These are phyloP conservation scores for Anas capensis DNA, from an alignment of 2,797 vertebrate genomes.

Conservation along the genomic window DNA sequence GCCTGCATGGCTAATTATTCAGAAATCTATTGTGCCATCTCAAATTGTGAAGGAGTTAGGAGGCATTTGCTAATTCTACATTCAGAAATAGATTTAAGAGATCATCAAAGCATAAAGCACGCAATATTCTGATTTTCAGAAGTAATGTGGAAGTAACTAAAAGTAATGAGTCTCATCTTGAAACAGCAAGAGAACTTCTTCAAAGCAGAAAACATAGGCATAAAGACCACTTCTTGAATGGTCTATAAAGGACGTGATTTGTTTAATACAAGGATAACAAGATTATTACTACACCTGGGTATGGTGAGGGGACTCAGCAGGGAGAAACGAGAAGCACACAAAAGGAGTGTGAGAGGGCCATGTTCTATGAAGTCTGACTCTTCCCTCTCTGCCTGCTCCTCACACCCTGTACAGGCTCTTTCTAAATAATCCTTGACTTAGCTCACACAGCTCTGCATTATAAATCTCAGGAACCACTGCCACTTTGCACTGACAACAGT, in stretches of 20 bases:
- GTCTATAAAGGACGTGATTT: background rate
- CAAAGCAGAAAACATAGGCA: background rate
- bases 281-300: background rate
- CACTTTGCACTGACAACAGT: background rate
- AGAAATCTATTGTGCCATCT: background rate
- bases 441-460: background rate
- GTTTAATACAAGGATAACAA: background rate
- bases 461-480: background rate
- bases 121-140: background rate
- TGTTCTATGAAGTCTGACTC: background rate
- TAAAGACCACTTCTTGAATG: too few relatives aligned
- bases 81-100: background rate
- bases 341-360: background rate
- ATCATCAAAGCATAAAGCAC: background rate
- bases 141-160: background rate
- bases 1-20: background rate
- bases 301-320: background rate
- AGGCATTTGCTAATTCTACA: background rate
- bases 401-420: background rate
- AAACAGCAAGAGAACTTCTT: background rate
- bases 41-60: background rate
- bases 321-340: background rate
- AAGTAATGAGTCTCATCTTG: background rate
- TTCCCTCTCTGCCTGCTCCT: background rate
- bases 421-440: background rate